These are phyloP conservation scores for Heliocidaris erythrogramma DNA, from an alignment of 35 echinoderm and acorn worm genomes.

Conservation along the genomic window DNA sequence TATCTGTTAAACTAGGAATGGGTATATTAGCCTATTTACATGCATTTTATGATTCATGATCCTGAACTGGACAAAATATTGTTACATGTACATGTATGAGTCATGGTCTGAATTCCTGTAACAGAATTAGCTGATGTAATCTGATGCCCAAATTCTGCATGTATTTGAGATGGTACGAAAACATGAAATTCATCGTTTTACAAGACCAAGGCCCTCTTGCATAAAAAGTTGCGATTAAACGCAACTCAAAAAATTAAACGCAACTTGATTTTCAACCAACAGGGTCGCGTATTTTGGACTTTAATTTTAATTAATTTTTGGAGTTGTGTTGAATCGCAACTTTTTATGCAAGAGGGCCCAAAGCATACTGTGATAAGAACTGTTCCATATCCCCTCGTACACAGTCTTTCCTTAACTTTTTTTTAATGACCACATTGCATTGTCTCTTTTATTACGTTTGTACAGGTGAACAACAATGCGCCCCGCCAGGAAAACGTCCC, in stretches of 20 bases:
- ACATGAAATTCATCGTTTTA: too few relatives aligned
- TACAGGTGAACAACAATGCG: neutral
- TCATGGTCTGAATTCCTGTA: neutral
- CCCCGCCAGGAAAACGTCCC: neutral
- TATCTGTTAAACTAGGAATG: too few relatives aligned
- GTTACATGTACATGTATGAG: neutral
- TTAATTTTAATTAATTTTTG: too few relatives aligned
- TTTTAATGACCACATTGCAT: neutral
- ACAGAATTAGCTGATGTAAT: neutral
- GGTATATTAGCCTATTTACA: too few relatives aligned
- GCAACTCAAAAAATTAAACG: too few relatives aligned
- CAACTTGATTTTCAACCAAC: too few relatives aligned
- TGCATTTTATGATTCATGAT: neutral
- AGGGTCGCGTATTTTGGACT: too few relatives aligned
- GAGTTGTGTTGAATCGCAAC: too few relatives aligned
- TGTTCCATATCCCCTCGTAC: neutral
- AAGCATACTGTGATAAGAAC: too few relatives aligned
- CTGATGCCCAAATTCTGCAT: neutral
- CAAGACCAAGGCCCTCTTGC: neutral
- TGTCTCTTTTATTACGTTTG: neutral
- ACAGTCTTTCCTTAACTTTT: neutral
- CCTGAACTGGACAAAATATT: neutral
- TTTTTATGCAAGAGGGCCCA: too few relatives aligned
- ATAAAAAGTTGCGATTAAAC: too few relatives aligned
- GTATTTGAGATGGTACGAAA: too few relatives aligned